phyloP scores from a whole-genome alignment of 2,113 vertebrate species.

The Pseudorhombus dupliciocellatus region DNA sequence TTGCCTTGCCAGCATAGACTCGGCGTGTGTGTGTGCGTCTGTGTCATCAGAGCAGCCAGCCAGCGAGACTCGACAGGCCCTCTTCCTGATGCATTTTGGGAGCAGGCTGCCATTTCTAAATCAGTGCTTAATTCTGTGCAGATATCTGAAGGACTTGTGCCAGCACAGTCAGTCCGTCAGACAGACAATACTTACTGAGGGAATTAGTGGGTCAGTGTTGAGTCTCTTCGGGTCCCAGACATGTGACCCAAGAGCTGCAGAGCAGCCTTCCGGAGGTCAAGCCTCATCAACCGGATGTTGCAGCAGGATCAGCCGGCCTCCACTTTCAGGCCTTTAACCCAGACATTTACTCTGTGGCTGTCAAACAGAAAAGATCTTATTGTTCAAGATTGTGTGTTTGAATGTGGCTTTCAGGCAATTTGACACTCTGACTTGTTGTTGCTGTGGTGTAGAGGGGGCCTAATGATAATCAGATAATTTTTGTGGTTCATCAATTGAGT shows the following conservation, averaged over 20 bases:
- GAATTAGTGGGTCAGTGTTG: conserved; percentile 46
- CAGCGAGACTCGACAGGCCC: conserved; percentile 31
- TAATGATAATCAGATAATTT: too few species aligned
- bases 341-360: not conserved
- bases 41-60: conserved; percentile 10
- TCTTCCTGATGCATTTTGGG: conserved; percentile 38
- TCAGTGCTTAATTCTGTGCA: conserved; percentile 38
- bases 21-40: too few species aligned
- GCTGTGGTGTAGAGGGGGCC: not conserved
- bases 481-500: too few species aligned
- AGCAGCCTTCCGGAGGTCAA: conserved; percentile 59
- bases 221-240: conserved; percentile 36
- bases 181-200: conserved; percentile 21
- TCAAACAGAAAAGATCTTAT: not conserved
- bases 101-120: conserved; percentile 42
- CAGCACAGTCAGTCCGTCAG: conserved; percentile 1
- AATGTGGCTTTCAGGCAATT: too few species aligned
- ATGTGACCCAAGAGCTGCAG: conserved; percentile 20
- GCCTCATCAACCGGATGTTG: conserved; percentile 37
- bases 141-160: conserved; percentile 20
- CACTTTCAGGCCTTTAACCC: not conserved
- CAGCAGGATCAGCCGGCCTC: conserved; percentile 34
- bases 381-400: too few species aligned
- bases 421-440: not conserved
- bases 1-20: conserved; percentile 33